Percentiles rank a stretch among this genome's conserved stretches.
phyloP scores from a whole-genome alignment of 2,113 vertebrate genomes.

The Murina feae region DNA sequence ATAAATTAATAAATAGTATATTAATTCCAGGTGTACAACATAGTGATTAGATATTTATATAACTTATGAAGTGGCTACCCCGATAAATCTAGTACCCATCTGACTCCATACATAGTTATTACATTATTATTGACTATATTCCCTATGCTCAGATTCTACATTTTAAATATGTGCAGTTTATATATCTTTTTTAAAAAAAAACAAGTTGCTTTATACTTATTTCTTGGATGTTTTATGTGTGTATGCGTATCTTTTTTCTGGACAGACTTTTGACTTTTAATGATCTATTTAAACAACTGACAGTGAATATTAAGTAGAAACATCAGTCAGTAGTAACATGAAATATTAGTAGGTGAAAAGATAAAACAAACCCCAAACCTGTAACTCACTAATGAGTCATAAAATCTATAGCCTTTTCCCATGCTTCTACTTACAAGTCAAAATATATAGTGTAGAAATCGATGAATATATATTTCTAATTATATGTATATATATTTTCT shows the following conservation, averaged over 20 bases:
- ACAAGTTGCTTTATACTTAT: background rate
- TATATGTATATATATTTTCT: background rate
- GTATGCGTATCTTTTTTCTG: background rate
- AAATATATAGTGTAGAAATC: background rate
- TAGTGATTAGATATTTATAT: too few species aligned
- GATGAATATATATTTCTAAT: background rate
- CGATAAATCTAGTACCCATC: too few species aligned
- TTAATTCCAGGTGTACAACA: too few species aligned
- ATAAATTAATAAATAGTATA: too few species aligned
- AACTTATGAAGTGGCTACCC: too few species aligned
- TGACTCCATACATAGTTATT: too few species aligned
- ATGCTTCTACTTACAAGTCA: background rate
- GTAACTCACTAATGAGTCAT: background rate
- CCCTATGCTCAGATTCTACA: background rate
- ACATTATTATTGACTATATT: too few species aligned
- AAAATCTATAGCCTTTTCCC: background rate
- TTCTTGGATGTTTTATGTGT: background rate
- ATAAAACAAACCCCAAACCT: background rate
- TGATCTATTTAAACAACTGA: background rate
- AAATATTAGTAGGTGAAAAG: background rate
- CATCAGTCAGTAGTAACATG: background rate
- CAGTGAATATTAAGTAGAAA: background rate
- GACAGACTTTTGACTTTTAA: background rate
- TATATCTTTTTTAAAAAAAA: background rate
- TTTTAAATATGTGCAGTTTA: background rate